phyloP scores from a whole-genome alignment of 2,113 vertebrate species.

The Geococcyx californianus region DNA sequence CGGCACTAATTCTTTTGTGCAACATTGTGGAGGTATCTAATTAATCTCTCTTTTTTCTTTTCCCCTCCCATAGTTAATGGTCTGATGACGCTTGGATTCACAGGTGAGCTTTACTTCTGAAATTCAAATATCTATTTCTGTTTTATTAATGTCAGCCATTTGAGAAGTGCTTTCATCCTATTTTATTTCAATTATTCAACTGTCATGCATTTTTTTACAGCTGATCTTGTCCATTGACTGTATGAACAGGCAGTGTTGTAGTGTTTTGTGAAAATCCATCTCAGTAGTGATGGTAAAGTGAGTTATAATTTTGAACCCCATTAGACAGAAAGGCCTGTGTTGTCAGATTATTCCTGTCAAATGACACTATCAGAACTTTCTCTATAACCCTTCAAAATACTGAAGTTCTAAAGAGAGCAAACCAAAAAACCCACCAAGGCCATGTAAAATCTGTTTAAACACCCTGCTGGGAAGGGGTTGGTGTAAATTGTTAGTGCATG shows the following conservation, averaged over 20 bases:
- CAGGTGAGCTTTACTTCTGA: conserved; percentile 59
- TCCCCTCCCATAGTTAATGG: conserved; percentile 22
- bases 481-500: not conserved
- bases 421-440: not conserved
- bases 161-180: not conserved
- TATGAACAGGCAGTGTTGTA: not conserved
- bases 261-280: not conserved
- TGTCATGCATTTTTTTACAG: not conserved
- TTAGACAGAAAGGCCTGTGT: not conserved
- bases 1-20: not conserved
- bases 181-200: not conserved
- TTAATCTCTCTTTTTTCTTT: not conserved
- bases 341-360: not conserved
- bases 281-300: not conserved
- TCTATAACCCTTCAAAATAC: not conserved
- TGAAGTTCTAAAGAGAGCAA: not conserved
- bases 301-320: not conserved
- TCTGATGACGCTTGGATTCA: conserved; percentile 51
- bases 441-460: not conserved
- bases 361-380: not conserved
- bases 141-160: not conserved
- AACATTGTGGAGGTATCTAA: not conserved
- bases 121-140: not conserved
- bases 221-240: not conserved
- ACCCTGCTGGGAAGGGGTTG: not conserved